These are phyloP conservation scores for Microcaecilia unicolor DNA, from an alignment of 2,797 vertebrate genomes.

Conservation along the genomic window DNA sequence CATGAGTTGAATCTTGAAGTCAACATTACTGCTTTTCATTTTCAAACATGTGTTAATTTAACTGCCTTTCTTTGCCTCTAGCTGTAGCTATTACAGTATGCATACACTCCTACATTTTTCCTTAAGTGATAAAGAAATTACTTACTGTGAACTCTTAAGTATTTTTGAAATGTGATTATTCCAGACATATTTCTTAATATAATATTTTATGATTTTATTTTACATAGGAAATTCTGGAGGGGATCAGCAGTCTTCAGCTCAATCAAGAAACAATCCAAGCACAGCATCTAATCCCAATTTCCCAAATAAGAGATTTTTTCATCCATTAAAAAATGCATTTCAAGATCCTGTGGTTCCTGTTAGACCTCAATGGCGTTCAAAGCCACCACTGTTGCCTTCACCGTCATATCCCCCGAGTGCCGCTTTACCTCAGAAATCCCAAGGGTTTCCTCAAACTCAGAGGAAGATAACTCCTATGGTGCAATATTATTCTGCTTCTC, in stretches of 20 bases:
- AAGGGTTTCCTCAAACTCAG: conserved; percentile 22
- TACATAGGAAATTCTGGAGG: conserved; percentile 33
- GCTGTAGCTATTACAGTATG: conserved; percentile 1
- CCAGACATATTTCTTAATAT: background rate
- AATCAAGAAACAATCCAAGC: conserved; percentile 23
- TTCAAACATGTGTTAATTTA: background rate
- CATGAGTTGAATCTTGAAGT: background rate
- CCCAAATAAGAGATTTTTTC: conserved; percentile 12
- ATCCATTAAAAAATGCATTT: no score
- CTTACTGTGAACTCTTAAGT: background rate
- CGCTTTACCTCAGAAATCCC: conserved; percentile 6
- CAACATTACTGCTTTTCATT: no score
- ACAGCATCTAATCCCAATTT: conserved; percentile 23
- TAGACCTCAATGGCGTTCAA: conserved; percentile 5
- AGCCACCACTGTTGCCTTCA: conserved; percentile 11
- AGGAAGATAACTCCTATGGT: no score
- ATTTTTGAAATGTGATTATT: background rate
- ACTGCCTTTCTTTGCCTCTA: background rate
- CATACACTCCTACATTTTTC: no score
- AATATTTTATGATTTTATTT: background rate
- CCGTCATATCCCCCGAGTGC: conserved; percentile 20
- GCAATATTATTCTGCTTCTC: conserved; percentile 35
- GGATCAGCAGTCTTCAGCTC: conserved; percentile 8
- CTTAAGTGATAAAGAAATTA: no score
- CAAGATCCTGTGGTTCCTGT: no score